These are phyloP conservation scores for Pseudomyrmex gracilis DNA, from an alignment of 1,140 invertebrate genomes.

Conservation along the genomic window DNA sequence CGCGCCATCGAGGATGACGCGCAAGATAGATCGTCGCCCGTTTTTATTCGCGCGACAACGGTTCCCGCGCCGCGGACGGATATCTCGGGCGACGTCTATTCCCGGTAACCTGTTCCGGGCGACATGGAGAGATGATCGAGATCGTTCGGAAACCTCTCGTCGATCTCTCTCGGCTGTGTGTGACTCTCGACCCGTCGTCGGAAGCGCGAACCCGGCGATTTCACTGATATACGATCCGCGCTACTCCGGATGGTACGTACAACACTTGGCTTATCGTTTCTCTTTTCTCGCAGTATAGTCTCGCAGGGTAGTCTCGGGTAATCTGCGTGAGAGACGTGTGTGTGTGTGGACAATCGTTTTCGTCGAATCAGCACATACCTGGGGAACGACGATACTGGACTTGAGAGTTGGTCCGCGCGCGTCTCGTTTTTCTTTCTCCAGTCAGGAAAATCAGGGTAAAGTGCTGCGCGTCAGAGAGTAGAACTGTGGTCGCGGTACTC, in stretches of 20 bases:
- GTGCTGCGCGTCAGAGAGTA: constrained; percentile 29
- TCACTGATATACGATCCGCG: constrained; percentile 43
- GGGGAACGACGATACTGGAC: constrained; percentile 13
- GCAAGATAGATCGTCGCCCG: constrained; percentile 63
- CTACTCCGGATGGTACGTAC: not conserved
- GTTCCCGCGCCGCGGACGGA: constrained; percentile 26
- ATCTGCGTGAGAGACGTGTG: constrained; percentile 10
- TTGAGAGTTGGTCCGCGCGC: constrained; percentile 29
- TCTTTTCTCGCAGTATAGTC: constrained; percentile 20
- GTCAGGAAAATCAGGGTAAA: constrained; percentile 59
- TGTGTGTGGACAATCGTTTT: constrained; percentile 43
- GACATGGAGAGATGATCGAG: constrained; percentile 24
- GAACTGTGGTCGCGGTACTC: constrained; percentile 48
- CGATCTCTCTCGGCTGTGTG: constrained; percentile 6
- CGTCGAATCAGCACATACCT: constrained; percentile 66
- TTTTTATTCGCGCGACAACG: constrained; percentile 58
- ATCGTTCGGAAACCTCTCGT: constrained; percentile 42
- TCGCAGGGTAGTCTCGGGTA: not conserved
- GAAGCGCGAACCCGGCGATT: constrained; percentile 37
- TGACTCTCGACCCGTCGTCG: constrained; percentile 16
- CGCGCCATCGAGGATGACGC: constrained; percentile 28
- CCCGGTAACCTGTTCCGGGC: constrained; percentile 39
- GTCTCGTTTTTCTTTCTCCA: not conserved
- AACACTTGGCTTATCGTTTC: constrained; percentile 38
- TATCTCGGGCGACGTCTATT: constrained; percentile 42